Conservation (phyloP, 2,113 vertebrate genomes). For the Eudorcas thomsonii region DNA sequence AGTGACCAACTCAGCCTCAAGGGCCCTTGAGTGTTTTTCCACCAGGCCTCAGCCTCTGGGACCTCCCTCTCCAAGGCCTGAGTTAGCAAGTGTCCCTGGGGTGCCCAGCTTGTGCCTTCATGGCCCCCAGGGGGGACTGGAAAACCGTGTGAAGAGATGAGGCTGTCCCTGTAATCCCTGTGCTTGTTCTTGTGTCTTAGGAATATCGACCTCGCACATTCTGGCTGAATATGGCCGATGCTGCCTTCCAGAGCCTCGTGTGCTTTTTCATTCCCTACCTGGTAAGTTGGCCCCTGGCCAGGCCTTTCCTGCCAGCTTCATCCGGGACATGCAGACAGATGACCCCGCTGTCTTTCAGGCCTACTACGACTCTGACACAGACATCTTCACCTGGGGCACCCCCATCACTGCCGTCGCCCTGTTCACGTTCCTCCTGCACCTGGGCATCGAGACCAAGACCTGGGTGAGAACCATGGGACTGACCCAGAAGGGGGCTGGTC, state of each 20-base stretch:
- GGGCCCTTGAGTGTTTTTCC: neutral
- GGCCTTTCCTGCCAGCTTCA: neutral
- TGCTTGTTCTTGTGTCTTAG: slow-evolving; percentile 75
- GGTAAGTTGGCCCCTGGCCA: slow-evolving; percentile 83
- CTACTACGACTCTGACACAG: slow-evolving; percentile 92
- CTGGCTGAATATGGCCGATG: slow-evolving; percentile 99
- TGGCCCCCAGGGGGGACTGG: fast-evolving
- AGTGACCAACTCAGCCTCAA: neutral
- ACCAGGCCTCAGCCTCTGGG: fast-evolving
- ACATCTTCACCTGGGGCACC: slow-evolving; percentile 96
- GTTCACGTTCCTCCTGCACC: slow-evolving; percentile 93
- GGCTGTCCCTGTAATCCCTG: neutral
- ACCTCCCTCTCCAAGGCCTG: no score
- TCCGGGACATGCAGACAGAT: neutral
- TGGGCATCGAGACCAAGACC: slow-evolving; percentile 97
- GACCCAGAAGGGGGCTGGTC: no score
- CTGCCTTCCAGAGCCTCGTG: slow-evolving; percentile 96
- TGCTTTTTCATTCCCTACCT: slow-evolving; percentile 98
- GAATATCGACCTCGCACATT: slow-evolving; percentile 96
- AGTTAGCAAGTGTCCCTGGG: neutral
- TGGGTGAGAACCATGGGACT: slow-evolving; percentile 86
- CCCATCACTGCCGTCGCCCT: slow-evolving; percentile 92
- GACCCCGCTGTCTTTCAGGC: slow-evolving; percentile 81
- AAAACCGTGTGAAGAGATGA: neutral
- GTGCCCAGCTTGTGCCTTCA: neutral